Conservation (phyloP, 2,797 vertebrate genomes). For the Ptychadena robeensis region DNA sequence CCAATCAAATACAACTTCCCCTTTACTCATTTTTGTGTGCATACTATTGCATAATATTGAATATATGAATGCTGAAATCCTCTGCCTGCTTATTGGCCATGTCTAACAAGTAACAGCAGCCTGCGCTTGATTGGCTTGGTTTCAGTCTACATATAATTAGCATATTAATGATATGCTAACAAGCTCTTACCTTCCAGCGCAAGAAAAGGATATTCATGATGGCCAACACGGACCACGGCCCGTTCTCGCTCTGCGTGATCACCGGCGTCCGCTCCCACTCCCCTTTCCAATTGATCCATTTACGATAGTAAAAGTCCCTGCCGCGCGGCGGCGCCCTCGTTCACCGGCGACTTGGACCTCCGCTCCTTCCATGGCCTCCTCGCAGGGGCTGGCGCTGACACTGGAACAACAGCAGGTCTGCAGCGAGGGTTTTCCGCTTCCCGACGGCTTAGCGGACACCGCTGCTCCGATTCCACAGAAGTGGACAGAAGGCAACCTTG, state of each 20-base stretch:
- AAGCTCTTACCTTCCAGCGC: slow-evolving; percentile 91
- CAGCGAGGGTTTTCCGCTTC: background rate
- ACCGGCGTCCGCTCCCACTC: slow-evolving; percentile 84
- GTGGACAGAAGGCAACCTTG: background rate
- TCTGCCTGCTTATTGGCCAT: no score
- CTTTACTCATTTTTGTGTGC: no score
- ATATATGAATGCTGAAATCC: no score
- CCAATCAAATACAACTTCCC: no score
- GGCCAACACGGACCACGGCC: slow-evolving; percentile 92
- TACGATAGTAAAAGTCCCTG: slow-evolving; percentile 83
- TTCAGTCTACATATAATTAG: no score
- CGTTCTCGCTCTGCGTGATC: slow-evolving; percentile 90
- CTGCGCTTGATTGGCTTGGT: no score
- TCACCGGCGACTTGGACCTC: slow-evolving; percentile 11
- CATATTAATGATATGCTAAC: no score
- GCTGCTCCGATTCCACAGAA: background rate
- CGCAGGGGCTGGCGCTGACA: fast-evolving
- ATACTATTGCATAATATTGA: no score
- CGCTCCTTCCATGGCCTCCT: background rate
- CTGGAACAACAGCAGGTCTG: fast-evolving
- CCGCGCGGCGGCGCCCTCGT: slow-evolving; percentile 32
- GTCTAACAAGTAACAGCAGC: no score
- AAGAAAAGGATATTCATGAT: slow-evolving; percentile 92
- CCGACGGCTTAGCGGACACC: background rate
- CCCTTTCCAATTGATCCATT: slow-evolving; percentile 95